Evolutionary conservation across 2,888 invertebrate species (phyloP).

Genomic region (Imbricaverruca yamaguchii): DNA sequence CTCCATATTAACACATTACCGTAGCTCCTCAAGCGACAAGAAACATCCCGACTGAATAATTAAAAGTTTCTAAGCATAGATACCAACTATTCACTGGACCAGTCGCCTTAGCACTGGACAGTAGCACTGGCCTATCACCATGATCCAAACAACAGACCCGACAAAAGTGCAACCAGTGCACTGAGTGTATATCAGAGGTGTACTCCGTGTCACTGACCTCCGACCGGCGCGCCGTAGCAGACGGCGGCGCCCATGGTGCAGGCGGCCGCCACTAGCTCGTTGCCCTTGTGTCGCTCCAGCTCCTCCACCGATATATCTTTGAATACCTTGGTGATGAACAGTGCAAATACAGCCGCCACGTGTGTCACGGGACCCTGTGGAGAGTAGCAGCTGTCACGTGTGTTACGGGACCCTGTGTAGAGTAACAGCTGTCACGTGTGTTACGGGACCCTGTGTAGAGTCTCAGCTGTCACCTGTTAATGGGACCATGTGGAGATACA

Average conservation of each 20-base stretch:
- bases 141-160: too few species aligned
- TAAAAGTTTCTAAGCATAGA: too few species aligned
- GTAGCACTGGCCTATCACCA: too few species aligned
- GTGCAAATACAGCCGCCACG: conserved; percentile 93
- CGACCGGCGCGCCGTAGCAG: conserved; percentile 87
- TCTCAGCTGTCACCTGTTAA: conserved; percentile 91
- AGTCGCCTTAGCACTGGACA: too few species aligned
- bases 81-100: too few species aligned
- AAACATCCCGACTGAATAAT: too few species aligned
- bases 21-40: too few species aligned
- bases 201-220: conserved; percentile 45
- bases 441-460: conserved; percentile 71
- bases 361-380: conserved; percentile 87
- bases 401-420: conserved; percentile 76
- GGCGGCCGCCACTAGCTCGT: conserved; percentile 95
- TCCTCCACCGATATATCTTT: conserved; percentile 53
- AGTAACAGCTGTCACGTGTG: conserved; percentile 83
- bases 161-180: too few species aligned
- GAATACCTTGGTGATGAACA: conserved; percentile 82
- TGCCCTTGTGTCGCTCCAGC: conserved; percentile 89
- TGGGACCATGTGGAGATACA: conserved; percentile 61
- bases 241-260: conserved; percentile 92
- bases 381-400: conserved; percentile 77
- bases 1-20: too few species aligned
- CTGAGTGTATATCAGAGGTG: too few species aligned